Conservation (phyloP, 2,113 vertebrate genomes). For the Brachypteracias leptosomus region DNA sequence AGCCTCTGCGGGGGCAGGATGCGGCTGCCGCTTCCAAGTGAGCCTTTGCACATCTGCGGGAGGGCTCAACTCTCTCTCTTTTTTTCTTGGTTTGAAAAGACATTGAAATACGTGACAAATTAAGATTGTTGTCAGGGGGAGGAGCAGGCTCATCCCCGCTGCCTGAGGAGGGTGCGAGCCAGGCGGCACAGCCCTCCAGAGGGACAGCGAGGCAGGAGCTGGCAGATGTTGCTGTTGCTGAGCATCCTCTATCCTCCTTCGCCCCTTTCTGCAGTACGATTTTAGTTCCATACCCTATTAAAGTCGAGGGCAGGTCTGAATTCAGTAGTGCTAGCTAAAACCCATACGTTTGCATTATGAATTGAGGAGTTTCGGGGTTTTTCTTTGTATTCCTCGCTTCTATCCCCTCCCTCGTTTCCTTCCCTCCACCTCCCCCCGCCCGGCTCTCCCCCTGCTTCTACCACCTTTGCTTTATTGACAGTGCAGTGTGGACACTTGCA, state of each 20-base stretch:
- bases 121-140: neutral
- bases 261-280: neutral
- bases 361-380: neutral
- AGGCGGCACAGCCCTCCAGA: neutral
- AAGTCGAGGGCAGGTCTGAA: neutral
- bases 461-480: neutral
- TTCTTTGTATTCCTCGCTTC: neutral
- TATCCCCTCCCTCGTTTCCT: neutral
- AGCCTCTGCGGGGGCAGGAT: neutral
- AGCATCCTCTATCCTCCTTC: neutral
- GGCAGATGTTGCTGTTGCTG: neutral
- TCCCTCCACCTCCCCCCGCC: neutral
- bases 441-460: neutral
- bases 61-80: neutral
- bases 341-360: neutral
- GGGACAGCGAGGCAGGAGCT: neutral
- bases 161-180: neutral
- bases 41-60: neutral
- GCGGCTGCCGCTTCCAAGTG: accelerated
- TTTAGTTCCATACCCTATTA: neutral
- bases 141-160: neutral
- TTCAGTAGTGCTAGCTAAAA: neutral
- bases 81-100: neutral
- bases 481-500: neutral
- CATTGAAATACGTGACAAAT: neutral